Evolutionary conservation across 2,797 vertebrate species (phyloP).

Genomic region (Neopelma chrysocephalum): DNA sequence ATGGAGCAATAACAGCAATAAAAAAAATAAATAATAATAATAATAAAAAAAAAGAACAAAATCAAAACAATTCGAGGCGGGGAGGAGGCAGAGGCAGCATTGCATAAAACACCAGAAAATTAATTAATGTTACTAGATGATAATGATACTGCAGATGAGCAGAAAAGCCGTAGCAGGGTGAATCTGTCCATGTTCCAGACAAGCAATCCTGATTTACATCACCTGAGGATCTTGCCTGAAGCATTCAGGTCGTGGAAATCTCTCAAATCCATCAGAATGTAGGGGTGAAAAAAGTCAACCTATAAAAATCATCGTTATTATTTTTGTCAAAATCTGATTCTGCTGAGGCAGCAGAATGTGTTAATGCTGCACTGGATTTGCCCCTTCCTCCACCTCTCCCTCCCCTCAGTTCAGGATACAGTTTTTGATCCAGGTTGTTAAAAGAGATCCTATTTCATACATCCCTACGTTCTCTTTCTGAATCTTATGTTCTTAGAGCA

Average conservation of each 20-base stretch:
- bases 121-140: background rate
- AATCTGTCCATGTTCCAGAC: background rate
- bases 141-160: background rate
- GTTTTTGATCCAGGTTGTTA: slow-evolving; percentile 62
- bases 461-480: slow-evolving; percentile 27
- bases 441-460: slow-evolving; percentile 65
- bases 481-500: slow-evolving; percentile 62
- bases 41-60: slow-evolving; percentile 12
- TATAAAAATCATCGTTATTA: background rate
- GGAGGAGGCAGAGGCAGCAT: background rate
- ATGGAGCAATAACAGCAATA: slow-evolving; percentile 28
- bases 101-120: background rate
- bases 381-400: background rate
- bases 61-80: slow-evolving; percentile 32
- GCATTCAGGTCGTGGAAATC: background rate
- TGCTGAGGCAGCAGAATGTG: background rate
- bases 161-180: background rate
- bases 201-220: background rate
- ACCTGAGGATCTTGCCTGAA: background rate
- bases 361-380: slow-evolving; percentile 20
- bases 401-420: background rate
- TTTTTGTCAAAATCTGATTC: background rate
- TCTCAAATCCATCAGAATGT: slow-evolving; percentile 16
- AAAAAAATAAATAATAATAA: background rate
- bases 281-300: background rate